Base-by-base conservation (phyloP, 2,797 vertebrate species). In the Pterois miles region DNA sequence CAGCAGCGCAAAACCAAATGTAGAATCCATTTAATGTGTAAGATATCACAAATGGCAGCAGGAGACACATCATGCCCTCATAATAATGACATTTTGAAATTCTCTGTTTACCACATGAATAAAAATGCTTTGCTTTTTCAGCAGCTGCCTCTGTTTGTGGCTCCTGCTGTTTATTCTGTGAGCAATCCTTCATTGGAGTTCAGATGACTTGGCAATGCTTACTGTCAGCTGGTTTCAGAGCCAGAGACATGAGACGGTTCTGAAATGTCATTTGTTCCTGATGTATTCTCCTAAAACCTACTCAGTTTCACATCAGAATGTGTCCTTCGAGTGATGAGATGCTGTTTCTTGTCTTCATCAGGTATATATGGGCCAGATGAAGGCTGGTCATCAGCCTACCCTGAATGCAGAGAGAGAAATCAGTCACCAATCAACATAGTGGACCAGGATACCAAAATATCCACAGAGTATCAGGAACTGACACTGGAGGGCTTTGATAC, bases 391-490 rank as follows among this genome's bases (percentile, higher is more conserved):
- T 89, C 94, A 1, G 96, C 96, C 58, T 98, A 96, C 0, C 93
- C 95, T 69, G 96, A 96, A 87, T 99, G 98, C 4, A 86, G 94
- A 82, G 97, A 97, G 74, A 96, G 64, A 74, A 97, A 97, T 81
- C 98, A 99, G 88, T 99, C 98, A 6, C 98, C 98, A 5, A 95
- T 99, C 83, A 96, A 99, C 91, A 97, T 99, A 20, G 1, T 88
- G 23, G 98, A 99, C 91, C 96, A 96, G 73, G 94, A 96, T 56
- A 92, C 97, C 0, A 96, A 88, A 4, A 91, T 97, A 0, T 96
- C 96, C 8, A 95, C 96, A 3, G 97, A 97, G 74, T 98, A 96
- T 89, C 97, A 97, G 82, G 97, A 98, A 63, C 90, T 99, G 66
- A 95, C 96, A 1, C 94, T 99, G 34, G 96, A 97, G 33, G 98